Evolutionary conservation across 2,888 invertebrate species (phyloP).

Genomic region (Phasia obesa): DNA sequence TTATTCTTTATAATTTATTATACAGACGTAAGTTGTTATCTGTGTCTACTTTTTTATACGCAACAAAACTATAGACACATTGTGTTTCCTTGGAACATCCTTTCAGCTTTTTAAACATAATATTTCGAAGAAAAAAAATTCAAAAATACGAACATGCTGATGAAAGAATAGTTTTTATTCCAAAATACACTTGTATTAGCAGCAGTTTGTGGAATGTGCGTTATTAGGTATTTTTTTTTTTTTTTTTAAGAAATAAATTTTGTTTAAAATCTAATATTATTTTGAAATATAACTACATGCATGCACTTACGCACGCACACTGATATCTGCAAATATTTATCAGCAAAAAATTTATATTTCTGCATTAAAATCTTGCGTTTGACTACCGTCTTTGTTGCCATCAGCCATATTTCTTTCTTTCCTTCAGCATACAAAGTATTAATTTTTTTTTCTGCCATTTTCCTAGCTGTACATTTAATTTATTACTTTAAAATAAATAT

Average conservation of each 20-base stretch:
- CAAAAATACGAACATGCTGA: neutral
- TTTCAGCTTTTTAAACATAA: neutral
- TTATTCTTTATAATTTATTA: constrained; percentile 49
- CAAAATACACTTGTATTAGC: neutral
- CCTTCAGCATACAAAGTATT: constrained; percentile 27
- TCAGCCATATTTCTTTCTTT: neutral
- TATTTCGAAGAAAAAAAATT: neutral
- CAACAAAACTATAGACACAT: too few relatives aligned
- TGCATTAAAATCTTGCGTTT: too few relatives aligned
- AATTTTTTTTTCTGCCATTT: neutral
- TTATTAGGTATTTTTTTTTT: too few relatives aligned
- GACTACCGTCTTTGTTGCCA: neutral
- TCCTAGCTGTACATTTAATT: constrained; percentile 32
- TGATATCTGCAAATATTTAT: too few relatives aligned
- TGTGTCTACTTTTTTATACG: neutral
- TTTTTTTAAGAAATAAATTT: constrained; percentile 36
- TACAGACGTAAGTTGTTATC: constrained; percentile 23
- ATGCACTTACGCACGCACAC: neutral
- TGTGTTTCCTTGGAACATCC: neutral
- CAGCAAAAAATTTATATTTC: too few relatives aligned
- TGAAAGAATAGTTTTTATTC: neutral
- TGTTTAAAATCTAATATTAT: constrained; percentile 21
- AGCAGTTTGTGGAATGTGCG: neutral
- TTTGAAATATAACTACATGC: neutral
- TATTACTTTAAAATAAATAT: neutral